Conservation (phyloP, 2,113 vertebrate species). For the Porphyrio hochstetteri region DNA sequence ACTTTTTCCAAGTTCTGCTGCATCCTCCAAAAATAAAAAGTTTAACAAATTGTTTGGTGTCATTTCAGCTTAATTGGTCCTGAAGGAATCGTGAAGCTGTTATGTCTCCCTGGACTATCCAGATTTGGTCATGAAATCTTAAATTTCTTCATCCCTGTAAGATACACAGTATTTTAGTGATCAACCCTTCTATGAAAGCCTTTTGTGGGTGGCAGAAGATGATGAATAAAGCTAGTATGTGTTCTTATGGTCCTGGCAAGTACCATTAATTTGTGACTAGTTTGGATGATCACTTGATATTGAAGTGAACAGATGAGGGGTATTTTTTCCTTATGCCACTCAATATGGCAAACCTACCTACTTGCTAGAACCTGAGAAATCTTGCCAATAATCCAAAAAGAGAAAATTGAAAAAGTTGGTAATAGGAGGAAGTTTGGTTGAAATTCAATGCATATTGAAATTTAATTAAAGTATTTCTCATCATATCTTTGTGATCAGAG, state of each 20-base stretch:
- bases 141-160: neutral
- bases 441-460: neutral
- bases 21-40: no score
- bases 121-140: no score
- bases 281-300: neutral
- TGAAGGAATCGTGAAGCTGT: no score
- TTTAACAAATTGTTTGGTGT: no score
- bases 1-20: no score
- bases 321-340: neutral
- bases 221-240: neutral
- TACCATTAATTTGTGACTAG: neutral
- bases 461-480: neutral
- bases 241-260: neutral
- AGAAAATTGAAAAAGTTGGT: neutral
- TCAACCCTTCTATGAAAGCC: neutral
- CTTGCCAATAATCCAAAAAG: neutral
- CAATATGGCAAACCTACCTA: neutral
- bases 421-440: neutral
- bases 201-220: neutral
- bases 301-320: neutral
- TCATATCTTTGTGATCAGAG: neutral
- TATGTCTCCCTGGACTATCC: no score
- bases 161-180: neutral
- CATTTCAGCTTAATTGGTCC: no score
- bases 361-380: neutral